Base-by-base conservation (phyloP, 2,797 vertebrate species). In the Pelodytes ibericus region DNA sequence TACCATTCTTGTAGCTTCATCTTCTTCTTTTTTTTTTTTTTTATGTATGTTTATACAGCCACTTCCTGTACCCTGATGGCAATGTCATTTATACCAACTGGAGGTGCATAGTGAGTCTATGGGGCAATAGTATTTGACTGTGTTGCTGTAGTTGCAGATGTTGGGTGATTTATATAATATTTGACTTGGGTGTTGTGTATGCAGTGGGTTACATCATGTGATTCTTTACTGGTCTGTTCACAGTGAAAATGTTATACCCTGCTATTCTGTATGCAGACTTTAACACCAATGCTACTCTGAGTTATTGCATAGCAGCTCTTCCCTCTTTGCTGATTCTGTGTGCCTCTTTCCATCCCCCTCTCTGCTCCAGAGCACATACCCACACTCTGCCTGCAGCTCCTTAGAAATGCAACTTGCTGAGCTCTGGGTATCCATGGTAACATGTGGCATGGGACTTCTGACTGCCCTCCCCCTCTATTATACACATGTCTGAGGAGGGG, bases 361-460 rank as follows among this genome's bases (percentile, higher is more conserved):
- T 53, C 51, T 31, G 31, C 75, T 41, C 27, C 53, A 53, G 29
- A 49, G 39, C 66, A 41, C 76, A 79, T 79, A 79, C 76, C 70
- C 76, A 31, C 53, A 67, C 44, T 72, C 31, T 26, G 70, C 39
- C 56, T 71, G 62, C 62, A 78, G 62, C 30, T 79, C 63, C 76
- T 72, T 73, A 73, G 5, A 16, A 75, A 61, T 9, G 64, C 65
- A 72, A 74, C 72, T 74, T 31, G 77, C 72, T 83, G 70, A 72
- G 63, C 69, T 69, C 26, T 20, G 24, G 31, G 81, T 84, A 59
- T 41, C 81, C 83, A 83, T 84, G 79, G 84, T 68, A 77, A 86
- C 75, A 0, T 51, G 64, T 53, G 10, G 77, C 74, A 67, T 67
- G 75, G 75, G 80, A 79, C 74, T 83, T 68, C 79, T 72, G 65